Percentiles rank a stretch among this genome's conserved stretches.
Conservation (phyloP, 1,140 invertebrate species). For the Zophobas morio region DNA sequence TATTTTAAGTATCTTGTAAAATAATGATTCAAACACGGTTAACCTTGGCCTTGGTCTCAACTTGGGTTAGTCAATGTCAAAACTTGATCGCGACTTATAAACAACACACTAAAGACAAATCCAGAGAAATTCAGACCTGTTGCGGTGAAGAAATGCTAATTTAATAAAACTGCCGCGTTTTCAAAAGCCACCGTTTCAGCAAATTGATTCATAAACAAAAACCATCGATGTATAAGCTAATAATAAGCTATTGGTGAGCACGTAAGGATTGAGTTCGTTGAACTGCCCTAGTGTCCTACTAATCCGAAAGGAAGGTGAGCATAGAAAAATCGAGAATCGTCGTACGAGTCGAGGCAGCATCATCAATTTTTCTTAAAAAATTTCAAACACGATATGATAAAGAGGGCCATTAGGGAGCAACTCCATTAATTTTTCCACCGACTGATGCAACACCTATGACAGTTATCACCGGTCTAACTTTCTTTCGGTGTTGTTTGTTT, state of each 20-base stretch:
- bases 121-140: too few species aligned
- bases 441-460: slow-evolving; percentile 19
- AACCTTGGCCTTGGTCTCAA: slow-evolving; percentile 26
- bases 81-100: slow-evolving; percentile 8
- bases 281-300: slow-evolving; percentile 61
- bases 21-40: slow-evolving; percentile 28
- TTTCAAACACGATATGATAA: slow-evolving; percentile 13
- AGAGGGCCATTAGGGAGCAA: slow-evolving; percentile 1
- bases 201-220: slow-evolving; percentile 26
- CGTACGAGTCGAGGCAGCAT: slow-evolving; percentile 18
- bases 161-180: too few species aligned
- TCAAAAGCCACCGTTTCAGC: slow-evolving; percentile 6
- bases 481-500: slow-evolving; percentile 9
- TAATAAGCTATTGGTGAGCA: slow-evolving; percentile 33
- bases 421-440: slow-evolving; percentile 16
- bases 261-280: slow-evolving; percentile 54
- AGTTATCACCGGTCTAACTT: slow-evolving; percentile 26
- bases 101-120: background rate
- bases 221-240: slow-evolving; percentile 13
- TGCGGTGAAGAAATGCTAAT: too few species aligned
- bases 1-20: slow-evolving; percentile 39
- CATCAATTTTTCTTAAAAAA: slow-evolving; percentile 23
- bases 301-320: slow-evolving; percentile 58
- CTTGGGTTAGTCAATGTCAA: slow-evolving; percentile 34
- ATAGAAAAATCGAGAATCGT: slow-evolving; percentile 49